Conservation (phyloP, 2,888 invertebrate species). For the Sericinus montela region DNA sequence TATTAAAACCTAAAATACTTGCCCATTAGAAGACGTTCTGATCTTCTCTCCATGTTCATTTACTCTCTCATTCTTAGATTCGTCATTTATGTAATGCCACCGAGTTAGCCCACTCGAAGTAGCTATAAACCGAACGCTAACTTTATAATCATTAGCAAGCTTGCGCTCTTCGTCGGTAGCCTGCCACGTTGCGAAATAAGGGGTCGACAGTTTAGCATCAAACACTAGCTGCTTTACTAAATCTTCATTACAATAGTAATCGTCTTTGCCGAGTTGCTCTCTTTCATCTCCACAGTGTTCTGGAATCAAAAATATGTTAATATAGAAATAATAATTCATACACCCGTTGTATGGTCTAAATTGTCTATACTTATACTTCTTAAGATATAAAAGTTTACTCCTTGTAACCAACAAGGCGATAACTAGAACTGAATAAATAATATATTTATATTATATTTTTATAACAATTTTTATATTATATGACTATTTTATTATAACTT, state of each 20-base stretch:
- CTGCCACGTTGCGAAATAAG: conserved; percentile 78
- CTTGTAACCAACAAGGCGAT: too few species aligned
- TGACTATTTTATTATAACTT: too few species aligned
- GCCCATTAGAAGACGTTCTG: conserved; percentile 50
- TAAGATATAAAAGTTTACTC: too few species aligned
- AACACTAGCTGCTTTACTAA: conserved; percentile 91
- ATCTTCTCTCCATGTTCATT: conserved; percentile 48
- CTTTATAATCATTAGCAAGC: conserved; percentile 83
- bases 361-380: too few species aligned
- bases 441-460: too few species aligned
- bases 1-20: conserved; percentile 28
- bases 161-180: conserved; percentile 69
- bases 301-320: conserved; percentile 40
- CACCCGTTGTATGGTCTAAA: too few species aligned
- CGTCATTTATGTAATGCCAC: conserved; percentile 87
- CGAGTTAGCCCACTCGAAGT: conserved; percentile 94
- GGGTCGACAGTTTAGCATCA: conserved; percentile 87
- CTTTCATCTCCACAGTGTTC: conserved; percentile 83
- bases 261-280: conserved; percentile 78
- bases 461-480: too few species aligned
- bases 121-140: conserved; percentile 88
- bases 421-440: too few species aligned
- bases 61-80: conserved; percentile 74
- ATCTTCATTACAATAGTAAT: conserved; percentile 91
- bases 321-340: too few species aligned